Evolutionary conservation across 2,888 invertebrate genomes (phyloP).

Genomic region (Erebia ligea): DNA sequence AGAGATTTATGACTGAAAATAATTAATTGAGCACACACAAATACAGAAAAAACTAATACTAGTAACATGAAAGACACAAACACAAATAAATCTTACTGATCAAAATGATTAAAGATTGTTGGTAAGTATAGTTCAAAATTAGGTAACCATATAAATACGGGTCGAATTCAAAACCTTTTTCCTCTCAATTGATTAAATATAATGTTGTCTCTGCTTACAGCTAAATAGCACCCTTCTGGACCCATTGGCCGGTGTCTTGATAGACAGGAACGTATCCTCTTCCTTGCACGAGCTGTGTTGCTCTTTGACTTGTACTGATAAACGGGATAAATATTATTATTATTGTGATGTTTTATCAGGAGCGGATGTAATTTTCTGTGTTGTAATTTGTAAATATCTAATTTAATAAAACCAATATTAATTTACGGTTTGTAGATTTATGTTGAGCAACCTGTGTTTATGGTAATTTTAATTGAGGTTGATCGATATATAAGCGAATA

Average conservation of each 20-base stretch:
- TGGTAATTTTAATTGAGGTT: neutral
- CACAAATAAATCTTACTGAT: neutral
- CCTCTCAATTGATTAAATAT: neutral
- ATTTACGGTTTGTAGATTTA: conserved; percentile 15
- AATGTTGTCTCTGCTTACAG: neutral
- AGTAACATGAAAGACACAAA: neutral
- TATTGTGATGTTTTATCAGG: conserved; percentile 18
- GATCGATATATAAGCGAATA: conserved; percentile 2
- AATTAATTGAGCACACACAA: too few species aligned
- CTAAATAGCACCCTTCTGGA: neutral
- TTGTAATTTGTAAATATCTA: conserved; percentile 19
- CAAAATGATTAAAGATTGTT: neutral
- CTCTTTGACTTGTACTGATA: conserved; percentile 6
- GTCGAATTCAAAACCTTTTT: neutral
- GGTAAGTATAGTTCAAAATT: too few species aligned
- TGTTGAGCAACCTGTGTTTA: conserved; percentile 3
- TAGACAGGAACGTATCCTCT: neutral
- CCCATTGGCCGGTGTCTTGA: neutral
- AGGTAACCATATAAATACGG: too few species aligned
- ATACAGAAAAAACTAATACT: too few species aligned
- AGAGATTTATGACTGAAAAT: too few species aligned
- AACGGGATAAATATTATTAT: conserved; percentile 23
- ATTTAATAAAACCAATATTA: conserved; percentile 19
- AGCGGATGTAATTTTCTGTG: conserved; percentile 22
- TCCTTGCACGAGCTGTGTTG: too few species aligned